Evolutionary conservation across 2,113 vertebrate species (phyloP), one percentile per base, ranked within the genome.

Genomic region (Menidia beryllina): DNA sequence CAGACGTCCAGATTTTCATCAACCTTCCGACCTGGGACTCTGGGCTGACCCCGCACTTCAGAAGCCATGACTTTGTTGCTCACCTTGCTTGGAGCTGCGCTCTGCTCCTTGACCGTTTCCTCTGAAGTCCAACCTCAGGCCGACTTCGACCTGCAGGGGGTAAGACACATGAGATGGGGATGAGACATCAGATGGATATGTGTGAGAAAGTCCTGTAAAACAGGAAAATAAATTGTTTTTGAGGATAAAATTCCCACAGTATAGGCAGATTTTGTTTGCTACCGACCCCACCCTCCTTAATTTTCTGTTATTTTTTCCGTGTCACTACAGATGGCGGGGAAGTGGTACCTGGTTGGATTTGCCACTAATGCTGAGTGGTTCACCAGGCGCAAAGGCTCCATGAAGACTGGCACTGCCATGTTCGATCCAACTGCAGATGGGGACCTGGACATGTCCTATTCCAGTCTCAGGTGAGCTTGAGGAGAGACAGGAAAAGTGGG

Each of bases 351-450:
- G 76, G 74, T 96, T 0, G 95, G 93, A 52, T 88, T 96, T 84
- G 96, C 95, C 2, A 95, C 94, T 23, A 90, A 92, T n/a, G 91
- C 94, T 13, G 57, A 84, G 62, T 96, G 95, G 95, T 95, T 95
- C 77, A n/a, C 86, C 24, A 62, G 1, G 21, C 90, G 69, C 47
- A 94, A 75, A 84, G 38, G 77, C 43, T 77, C 75, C n/a, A 79
- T 94, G 86, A 95, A 93, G 81, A 94, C 95, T 95, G 95, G 95
- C 52, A 89, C 88, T 0, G 91, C 93, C 0, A 74, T 75, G 55
- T 84, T 96, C 4, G 80, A 88, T 0, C 57, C 89, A 59, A 90
- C 87, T 0, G 70, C 89, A 6, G 92, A 95, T 0, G 88, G 90
- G 21, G 94, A 95, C 90, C 90, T 96, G 79, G 93, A 94, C 0